phyloP scores from a whole-genome alignment of 1,140 invertebrate genomes.

The Nebria ingens region DNA sequence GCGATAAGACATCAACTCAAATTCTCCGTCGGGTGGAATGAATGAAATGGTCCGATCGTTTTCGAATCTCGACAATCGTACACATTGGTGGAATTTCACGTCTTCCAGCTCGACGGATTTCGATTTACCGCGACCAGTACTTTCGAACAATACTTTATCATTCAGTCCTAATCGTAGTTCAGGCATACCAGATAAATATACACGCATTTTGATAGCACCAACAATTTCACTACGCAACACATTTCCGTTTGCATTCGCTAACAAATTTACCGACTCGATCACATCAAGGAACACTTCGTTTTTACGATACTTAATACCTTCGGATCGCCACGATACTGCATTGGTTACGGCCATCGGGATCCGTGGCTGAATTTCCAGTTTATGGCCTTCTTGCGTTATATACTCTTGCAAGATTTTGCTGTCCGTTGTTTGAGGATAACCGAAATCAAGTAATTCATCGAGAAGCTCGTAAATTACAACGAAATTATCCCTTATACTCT shows the following conservation, averaged over 20 bases:
- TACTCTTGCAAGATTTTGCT: conserved; percentile 98
- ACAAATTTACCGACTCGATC: conserved; percentile 95
- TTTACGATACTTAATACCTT: conserved; percentile 98
- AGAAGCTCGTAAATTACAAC: conserved; percentile 97
- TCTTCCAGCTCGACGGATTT: conserved; percentile 99
- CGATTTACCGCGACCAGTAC: conserved; percentile 93
- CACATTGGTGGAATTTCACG: conserved; percentile 99
- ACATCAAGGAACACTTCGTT: conserved; percentile 99
- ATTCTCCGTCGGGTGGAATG: conserved; percentile 98
- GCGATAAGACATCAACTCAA: conserved; percentile 99
- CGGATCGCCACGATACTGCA: conserved; percentile 97
- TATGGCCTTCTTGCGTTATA: conserved; percentile 97
- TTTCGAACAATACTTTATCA: conserved; percentile 98
- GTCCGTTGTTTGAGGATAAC: conserved; percentile 98
- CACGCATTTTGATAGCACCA: conserved; percentile 98
- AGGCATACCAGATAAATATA: conserved; percentile 99
- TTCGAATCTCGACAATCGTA: conserved; percentile 93
- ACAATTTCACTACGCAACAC: conserved; percentile 97
- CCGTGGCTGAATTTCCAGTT: conserved; percentile 90
- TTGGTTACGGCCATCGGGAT: conserved; percentile 99
- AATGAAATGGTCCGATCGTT: conserved; percentile 98
- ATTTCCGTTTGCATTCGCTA: conserved; percentile 97
- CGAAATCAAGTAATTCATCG: conserved; percentile 98
- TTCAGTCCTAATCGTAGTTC: conserved; percentile 96
- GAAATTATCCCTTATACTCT: conserved; percentile 98